Conservation (phyloP, 2,113 vertebrate species). For the Passerina amoena region DNA sequence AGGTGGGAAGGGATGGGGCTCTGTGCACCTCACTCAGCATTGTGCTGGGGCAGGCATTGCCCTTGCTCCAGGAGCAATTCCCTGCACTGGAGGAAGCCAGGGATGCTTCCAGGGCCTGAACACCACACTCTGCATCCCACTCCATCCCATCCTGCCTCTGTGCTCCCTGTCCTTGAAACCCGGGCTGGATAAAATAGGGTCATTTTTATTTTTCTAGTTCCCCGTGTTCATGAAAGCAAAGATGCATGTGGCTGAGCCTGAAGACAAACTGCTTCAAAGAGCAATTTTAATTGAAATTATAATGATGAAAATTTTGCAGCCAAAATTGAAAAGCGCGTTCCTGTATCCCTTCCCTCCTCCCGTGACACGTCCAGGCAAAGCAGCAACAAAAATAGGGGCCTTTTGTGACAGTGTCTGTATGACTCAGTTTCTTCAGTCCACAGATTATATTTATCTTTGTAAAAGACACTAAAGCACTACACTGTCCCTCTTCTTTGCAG, state of each 20-base stretch:
- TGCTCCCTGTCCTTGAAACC: not conserved
- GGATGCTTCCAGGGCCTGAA: not conserved
- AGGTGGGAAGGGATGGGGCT: not conserved
- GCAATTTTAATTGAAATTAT: constrained; percentile 70
- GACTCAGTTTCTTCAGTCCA: not conserved
- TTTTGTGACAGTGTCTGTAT: not conserved
- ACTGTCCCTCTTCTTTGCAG: not conserved
- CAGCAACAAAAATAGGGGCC: not conserved
- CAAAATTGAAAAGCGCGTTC: not conserved
- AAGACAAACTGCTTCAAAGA: constrained; percentile 67
- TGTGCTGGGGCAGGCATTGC: fast-evolving
- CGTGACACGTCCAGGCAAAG: not conserved
- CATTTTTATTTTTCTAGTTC: constrained; percentile 27
- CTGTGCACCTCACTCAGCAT: not conserved
- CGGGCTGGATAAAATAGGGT: not conserved
- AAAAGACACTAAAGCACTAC: not conserved
- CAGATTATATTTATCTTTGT: not conserved
- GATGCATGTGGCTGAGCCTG: not conserved
- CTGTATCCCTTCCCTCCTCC: not conserved
- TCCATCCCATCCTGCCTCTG: not conserved
- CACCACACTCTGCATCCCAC: fast-evolving
- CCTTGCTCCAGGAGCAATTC: not conserved
- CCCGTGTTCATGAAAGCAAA: not conserved
- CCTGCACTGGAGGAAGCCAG: not conserved
- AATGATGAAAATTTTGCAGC: constrained; percentile 20